phyloP scores from a whole-genome alignment of 2,888 invertebrate genomes.

The Acleris laterana region DNA sequence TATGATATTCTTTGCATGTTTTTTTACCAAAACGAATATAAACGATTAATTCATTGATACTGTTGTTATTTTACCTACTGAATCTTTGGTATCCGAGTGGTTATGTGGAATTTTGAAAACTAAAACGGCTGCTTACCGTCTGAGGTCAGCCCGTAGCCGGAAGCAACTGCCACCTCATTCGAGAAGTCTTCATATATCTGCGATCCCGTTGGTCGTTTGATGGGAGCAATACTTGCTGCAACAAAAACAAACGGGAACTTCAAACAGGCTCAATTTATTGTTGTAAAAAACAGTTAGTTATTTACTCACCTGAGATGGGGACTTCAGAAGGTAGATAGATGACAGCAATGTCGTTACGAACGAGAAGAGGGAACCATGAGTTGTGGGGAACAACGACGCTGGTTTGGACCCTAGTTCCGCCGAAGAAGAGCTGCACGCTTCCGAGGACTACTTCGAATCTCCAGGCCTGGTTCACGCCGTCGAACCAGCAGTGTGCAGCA shows the following conservation, averaged over 20 bases:
- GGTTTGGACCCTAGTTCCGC: conserved; percentile 26
- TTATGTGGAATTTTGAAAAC: too few species aligned
- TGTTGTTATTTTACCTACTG: too few species aligned
- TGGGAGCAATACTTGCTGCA: conserved; percentile 21
- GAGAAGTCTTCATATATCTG: conserved; percentile 22
- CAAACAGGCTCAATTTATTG: background rate
- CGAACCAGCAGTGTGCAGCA: conserved; percentile 50
- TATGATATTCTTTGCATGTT: too few species aligned
- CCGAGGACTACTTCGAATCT: conserved; percentile 45
- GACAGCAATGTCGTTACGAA: conserved; percentile 31
- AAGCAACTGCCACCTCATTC: conserved; percentile 25
- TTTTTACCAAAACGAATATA: too few species aligned
- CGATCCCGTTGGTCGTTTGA: conserved; percentile 22
- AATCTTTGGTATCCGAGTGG: too few species aligned
- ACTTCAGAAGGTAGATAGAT: conserved; percentile 24
- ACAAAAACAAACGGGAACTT: background rate
- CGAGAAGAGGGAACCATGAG: conserved; percentile 20
- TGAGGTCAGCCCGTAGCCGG: conserved; percentile 33
- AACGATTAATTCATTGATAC: too few species aligned
- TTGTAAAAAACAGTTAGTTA: background rate
- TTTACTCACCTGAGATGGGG: too few species aligned
- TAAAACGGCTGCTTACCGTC: conserved; percentile 37
- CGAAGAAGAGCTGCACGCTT: conserved; percentile 38
- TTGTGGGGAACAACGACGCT: conserved; percentile 23
- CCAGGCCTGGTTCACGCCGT: conserved; percentile 41